phyloP scores from a whole-genome alignment of 2,797 vertebrate genomes.

The Rhinogobio ventralis region DNA sequence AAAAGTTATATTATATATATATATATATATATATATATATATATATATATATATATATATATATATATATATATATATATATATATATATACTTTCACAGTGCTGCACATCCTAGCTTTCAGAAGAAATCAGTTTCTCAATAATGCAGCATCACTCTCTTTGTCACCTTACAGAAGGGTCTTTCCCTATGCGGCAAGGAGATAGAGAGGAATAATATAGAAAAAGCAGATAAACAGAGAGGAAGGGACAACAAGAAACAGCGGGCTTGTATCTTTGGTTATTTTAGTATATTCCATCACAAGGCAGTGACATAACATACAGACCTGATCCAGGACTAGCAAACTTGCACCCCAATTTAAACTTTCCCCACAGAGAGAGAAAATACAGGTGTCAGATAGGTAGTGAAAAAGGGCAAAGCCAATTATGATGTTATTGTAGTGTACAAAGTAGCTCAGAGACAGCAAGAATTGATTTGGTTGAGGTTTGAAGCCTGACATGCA shows the following conservation, averaged over 20 bases:
- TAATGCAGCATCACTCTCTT: constrained; percentile 3
- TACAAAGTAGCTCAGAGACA: constrained; percentile 63
- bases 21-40: too few species aligned
- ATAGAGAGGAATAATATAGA: constrained; percentile 10
- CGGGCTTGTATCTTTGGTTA: constrained; percentile 21
- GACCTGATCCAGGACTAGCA: constrained; percentile 11
- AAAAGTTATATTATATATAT: too few species aligned
- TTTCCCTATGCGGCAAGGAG: background rate
- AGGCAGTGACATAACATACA: constrained; percentile 18
- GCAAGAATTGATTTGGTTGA: constrained; percentile 73
- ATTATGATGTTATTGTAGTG: constrained; percentile 41
- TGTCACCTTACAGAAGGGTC: constrained; percentile 18
- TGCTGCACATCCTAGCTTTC: constrained; percentile 12
- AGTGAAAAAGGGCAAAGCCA: constrained; percentile 28
- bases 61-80: too few species aligned
- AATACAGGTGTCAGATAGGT: constrained; percentile 28
- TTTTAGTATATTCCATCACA: constrained; percentile 28
- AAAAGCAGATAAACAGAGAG: constrained; percentile 19
- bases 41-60: too few species aligned
- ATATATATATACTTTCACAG: background rate
- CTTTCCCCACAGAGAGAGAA: constrained; percentile 15
- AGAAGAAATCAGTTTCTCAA: constrained; percentile 24
- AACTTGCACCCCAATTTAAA: constrained; percentile 26
- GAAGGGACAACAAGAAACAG: constrained; percentile 5
- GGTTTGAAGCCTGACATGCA: constrained; percentile 70